Evolutionary conservation across 2,113 vertebrate genomes (phyloP).

Genomic region (Psophia crepitans): DNA sequence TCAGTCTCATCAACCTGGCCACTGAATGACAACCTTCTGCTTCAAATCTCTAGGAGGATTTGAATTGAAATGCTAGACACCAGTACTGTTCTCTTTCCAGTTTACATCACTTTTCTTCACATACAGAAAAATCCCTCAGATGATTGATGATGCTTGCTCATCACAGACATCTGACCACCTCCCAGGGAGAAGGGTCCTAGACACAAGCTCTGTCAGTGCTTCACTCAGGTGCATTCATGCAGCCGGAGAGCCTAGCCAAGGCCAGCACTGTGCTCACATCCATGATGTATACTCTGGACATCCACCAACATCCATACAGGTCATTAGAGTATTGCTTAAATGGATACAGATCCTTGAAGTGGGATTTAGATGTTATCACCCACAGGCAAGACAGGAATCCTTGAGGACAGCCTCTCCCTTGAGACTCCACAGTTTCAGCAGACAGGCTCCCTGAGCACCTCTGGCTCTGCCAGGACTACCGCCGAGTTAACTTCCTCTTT

Average conservation of each 20-base stretch:
- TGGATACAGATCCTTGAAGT: not conserved
- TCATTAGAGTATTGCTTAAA: not conserved
- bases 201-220: not conserved
- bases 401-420: not conserved
- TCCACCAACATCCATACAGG: not conserved
- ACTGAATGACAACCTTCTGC: not conserved
- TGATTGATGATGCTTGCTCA: not conserved
- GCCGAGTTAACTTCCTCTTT: too few relatives aligned
- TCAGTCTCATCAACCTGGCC: not conserved
- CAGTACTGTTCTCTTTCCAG: not conserved
- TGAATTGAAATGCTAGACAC: not conserved
- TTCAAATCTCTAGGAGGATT: not conserved
- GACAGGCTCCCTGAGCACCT: not conserved
- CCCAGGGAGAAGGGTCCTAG: not conserved
- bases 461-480: not conserved
- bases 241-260: not conserved
- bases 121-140: not conserved
- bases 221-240: fast-evolving
- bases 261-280: not conserved
- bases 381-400: not conserved
- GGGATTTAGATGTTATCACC: not conserved
- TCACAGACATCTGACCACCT: not conserved
- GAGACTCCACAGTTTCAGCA: not conserved
- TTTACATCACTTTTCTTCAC: not conserved
- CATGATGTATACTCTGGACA: fast-evolving